Percentiles rank a stretch among this genome's conserved stretches.
These are phyloP conservation scores for Pavo muticus DNA, from an alignment of 2,113 vertebrate genomes.

Conservation along the genomic window DNA sequence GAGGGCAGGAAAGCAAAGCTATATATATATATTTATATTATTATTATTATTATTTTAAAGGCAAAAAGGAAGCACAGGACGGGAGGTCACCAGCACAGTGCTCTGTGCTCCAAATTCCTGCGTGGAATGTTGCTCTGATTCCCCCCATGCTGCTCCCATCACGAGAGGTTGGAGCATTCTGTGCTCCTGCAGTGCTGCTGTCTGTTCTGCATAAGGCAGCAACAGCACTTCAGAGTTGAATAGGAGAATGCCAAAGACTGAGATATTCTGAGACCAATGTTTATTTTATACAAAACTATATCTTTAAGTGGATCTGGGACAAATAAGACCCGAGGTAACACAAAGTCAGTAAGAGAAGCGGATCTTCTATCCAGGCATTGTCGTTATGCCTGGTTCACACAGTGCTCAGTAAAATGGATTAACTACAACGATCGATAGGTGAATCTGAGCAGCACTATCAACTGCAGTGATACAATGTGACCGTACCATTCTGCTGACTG, in stretches of 20 bases:
- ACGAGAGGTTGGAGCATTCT: not conserved
- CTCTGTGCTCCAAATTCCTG: fast-evolving
- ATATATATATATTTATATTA: too few relatives aligned
- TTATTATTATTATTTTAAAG: too few relatives aligned
- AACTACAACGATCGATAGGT: not conserved
- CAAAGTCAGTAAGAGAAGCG: not conserved
- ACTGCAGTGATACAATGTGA: not conserved
- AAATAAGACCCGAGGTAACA: not conserved
- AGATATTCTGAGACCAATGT: not conserved
- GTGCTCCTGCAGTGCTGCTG: fast-evolving
- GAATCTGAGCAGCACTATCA: not conserved
- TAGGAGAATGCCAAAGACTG: fast-evolving
- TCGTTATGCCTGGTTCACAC: not conserved
- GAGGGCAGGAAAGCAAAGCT: too few relatives aligned
- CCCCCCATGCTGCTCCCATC: not conserved
- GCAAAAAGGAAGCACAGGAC: not conserved
- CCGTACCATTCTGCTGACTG: not conserved
- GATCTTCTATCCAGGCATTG: not conserved
- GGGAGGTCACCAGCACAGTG: not conserved
- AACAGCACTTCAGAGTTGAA: not conserved
- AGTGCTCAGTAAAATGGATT: not conserved
- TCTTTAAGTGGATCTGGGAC: not conserved
- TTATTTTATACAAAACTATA: not conserved
- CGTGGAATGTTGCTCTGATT: not conserved
- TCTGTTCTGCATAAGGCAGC: not conserved